Base-by-base conservation (phyloP, 1,140 invertebrate genomes). In the Arctopsyche grandis region DNA sequence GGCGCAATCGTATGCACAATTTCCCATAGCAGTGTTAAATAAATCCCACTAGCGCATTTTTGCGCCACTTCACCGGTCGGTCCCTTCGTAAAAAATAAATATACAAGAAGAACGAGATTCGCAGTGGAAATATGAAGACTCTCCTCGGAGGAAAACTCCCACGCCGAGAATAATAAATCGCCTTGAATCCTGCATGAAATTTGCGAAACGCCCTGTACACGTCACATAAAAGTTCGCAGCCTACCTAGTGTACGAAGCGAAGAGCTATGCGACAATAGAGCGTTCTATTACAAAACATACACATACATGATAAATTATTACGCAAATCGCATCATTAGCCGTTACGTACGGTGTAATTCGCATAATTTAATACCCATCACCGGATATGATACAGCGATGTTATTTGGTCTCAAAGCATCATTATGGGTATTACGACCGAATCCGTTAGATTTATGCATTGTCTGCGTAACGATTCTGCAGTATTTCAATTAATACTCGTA, bases 111-210 rank as follows among this genome's bases (percentile, higher is more conserved):
- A 38, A 12, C 48, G 1, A 5, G 48, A 52, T 52, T 26, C 63
- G 63, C 22, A 12, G 1, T 10, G 22, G 14, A 66, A 66, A 66
- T 26, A 22, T 26, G 24, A 66, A 66, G 63, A 10, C 63, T 26
- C 56, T 16, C 63, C 63, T 24, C 19, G 9, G 21, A 24, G 24
- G 63, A 66, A 66, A 66, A 12, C 14, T 24, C 19, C 19, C 22
- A 14, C 21, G 63, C 24, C 63, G 63, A 66, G 63, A 66, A 66
- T 66, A 66, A 66, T 66, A 66, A 66, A 66, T 66, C 63, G 21
- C n/a, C 29, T 66, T 66, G 63, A 66, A 66, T 66, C 63, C 24
- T 66, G 22, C 24, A 66, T 66, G 63, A 66, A 66, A 66, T 66
- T 66, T 66, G 1, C 9, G 24, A 26, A 66, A 66, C 24, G 63